A percentile compares a stretch with the other conserved stretches of the same genome.
phyloP scores from a whole-genome alignment of 2,888 invertebrate genomes.

The Limulus polyphemus region DNA sequence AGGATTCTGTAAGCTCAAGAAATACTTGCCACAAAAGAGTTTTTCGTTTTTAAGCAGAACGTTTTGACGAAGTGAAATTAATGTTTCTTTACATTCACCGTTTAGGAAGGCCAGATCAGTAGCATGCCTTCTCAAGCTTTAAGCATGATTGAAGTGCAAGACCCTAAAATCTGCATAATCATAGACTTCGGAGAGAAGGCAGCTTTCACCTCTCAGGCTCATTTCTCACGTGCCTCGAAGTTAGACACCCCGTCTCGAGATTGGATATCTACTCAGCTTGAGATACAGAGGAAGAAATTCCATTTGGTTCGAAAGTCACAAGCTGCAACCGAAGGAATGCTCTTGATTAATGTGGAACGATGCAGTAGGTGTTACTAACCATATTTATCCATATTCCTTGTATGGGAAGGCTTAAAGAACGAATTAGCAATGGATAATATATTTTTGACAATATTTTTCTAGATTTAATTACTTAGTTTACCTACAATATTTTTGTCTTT shows the following conservation, averaged over 20 bases:
- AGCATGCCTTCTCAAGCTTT: constrained; percentile 9
- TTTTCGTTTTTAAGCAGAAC: no score
- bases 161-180: constrained; percentile 20
- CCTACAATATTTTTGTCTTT: no score
- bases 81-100: neutral
- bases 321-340: constrained; percentile 15
- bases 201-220: constrained; percentile 14
- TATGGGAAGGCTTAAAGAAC: no score
- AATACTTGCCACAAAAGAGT: no score
- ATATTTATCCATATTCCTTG: neutral
- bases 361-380: constrained; percentile 10
- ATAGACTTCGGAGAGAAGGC: constrained; percentile 20
- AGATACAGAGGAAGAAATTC: constrained; percentile 14
- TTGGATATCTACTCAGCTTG: constrained; percentile 17
- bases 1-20: no score
- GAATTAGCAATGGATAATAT: no score
- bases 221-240: constrained; percentile 15
- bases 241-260: constrained; percentile 14
- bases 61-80: neutral
- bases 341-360: constrained; percentile 21
- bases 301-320: constrained; percentile 14
- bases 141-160: constrained; percentile 18
- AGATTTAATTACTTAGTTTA: no score
- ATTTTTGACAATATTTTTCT: no score
- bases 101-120: neutral